These are phyloP conservation scores for Gymnopithys bicolor DNA, from an alignment of 2,797 vertebrate genomes.

Conservation along the genomic window DNA sequence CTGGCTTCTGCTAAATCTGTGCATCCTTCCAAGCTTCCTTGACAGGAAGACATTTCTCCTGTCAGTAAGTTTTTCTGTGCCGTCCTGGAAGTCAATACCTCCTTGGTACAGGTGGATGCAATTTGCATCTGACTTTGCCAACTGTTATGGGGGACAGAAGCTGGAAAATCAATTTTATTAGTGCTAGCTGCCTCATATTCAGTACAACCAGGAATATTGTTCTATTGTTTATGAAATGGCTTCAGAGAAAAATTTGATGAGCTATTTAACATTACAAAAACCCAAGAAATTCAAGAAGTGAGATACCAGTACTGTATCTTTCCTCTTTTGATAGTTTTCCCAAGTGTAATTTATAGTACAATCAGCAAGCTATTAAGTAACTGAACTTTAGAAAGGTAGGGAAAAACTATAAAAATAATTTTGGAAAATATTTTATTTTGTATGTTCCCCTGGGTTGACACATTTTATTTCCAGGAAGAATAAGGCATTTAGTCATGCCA, in stretches of 20 bases:
- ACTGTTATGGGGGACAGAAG: neutral
- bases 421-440: neutral
- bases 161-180: slow-evolving; percentile 48
- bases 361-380: neutral
- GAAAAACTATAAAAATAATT: neutral
- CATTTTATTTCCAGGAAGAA: neutral
- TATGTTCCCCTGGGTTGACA: neutral
- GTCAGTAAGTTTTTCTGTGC: neutral
- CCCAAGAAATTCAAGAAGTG: neutral
- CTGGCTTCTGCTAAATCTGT: neutral
- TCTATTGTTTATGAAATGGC: slow-evolving; percentile 14
- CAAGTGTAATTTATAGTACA: neutral
- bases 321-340: neutral
- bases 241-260: neutral
- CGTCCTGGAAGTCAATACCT: slow-evolving; percentile 29
- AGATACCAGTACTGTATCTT: neutral
- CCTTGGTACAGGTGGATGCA: slow-evolving; percentile 40
- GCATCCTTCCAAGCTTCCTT: neutral
- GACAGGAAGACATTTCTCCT: neutral
- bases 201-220: neutral
- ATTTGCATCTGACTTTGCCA: slow-evolving; percentile 58
- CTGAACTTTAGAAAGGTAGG: neutral
- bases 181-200: neutral
- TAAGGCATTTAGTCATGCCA: neutral
- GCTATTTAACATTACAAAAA: neutral